Evolutionary conservation across 2,888 invertebrate species (phyloP).

Genomic region (Rotaria magnacalcarata): DNA sequence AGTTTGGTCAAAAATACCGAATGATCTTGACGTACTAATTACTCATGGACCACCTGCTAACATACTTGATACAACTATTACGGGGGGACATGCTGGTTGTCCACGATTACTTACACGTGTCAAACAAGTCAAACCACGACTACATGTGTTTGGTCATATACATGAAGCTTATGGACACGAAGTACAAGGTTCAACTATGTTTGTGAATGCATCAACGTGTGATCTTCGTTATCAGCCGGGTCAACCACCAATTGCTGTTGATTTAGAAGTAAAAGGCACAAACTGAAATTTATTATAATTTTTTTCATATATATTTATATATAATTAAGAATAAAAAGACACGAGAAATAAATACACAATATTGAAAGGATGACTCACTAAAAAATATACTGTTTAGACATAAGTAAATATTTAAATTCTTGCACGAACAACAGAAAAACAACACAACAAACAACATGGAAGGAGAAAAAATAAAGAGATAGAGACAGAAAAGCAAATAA

Average conservation of each 20-base stretch:
- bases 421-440: not conserved
- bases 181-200: not conserved
- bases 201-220: slow-evolving; percentile 12
- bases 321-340: slow-evolving; percentile 11
- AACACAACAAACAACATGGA: slow-evolving; percentile 11
- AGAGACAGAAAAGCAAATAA: not conserved
- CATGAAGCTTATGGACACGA: slow-evolving; percentile 69
- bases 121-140: slow-evolving; percentile 75
- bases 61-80: not conserved
- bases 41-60: slow-evolving; percentile 73
- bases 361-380: not conserved
- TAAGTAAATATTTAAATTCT: not conserved
- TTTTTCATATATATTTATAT: not conserved
- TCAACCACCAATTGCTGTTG: not conserved
- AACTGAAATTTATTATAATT: not conserved
- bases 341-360: not conserved
- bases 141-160: slow-evolving; percentile 80
- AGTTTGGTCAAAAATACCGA: slow-evolving; percentile 74
- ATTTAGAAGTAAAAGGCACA: not conserved
- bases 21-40: slow-evolving; percentile 71
- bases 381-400: not conserved
- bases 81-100: not conserved
- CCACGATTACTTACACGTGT: slow-evolving; percentile 53
- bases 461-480: not conserved
- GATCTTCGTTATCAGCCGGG: not conserved